Conservation (phyloP, 2,888 invertebrate species). For the Xanthia icteritia region DNA sequence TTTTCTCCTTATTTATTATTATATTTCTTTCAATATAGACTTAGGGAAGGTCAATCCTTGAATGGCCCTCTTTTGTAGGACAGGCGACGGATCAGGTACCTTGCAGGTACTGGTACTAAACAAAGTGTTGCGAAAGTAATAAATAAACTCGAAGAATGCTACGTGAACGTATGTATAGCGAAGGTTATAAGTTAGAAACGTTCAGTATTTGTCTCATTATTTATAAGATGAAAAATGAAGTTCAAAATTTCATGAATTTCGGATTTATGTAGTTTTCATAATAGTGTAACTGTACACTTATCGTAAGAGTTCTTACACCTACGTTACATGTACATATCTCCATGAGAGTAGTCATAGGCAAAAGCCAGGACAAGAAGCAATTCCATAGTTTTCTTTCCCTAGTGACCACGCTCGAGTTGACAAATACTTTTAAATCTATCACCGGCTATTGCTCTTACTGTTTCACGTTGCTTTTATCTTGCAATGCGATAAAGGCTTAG, state of each 20-base stretch:
- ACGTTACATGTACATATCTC: background rate
- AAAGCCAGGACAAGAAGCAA: slow-evolving; percentile 9
- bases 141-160: slow-evolving; percentile 21
- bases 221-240: background rate
- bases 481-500: slow-evolving; percentile 55
- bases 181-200: background rate
- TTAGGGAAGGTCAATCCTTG: background rate
- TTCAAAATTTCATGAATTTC: too few relatives aligned
- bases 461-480: slow-evolving; percentile 53
- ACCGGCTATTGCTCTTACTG: slow-evolving; percentile 61
- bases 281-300: background rate
- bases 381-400: slow-evolving; percentile 17
- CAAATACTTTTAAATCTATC: slow-evolving; percentile 67
- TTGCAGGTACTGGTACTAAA: slow-evolving; percentile 12
- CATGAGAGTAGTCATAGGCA: background rate
- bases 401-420: slow-evolving; percentile 38
- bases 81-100: slow-evolving; percentile 12
- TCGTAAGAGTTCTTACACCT: background rate
- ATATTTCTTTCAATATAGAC: slow-evolving; percentile 19
- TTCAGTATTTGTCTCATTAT: background rate
- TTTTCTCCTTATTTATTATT: too few relatives aligned
- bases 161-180: background rate
- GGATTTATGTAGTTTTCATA: background rate
- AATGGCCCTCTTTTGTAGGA: slow-evolving; percentile 2
- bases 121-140: slow-evolving; percentile 1